Base-by-base conservation (phyloP, 2,888 invertebrate genomes). In the Parnassius mnemosyne region DNA sequence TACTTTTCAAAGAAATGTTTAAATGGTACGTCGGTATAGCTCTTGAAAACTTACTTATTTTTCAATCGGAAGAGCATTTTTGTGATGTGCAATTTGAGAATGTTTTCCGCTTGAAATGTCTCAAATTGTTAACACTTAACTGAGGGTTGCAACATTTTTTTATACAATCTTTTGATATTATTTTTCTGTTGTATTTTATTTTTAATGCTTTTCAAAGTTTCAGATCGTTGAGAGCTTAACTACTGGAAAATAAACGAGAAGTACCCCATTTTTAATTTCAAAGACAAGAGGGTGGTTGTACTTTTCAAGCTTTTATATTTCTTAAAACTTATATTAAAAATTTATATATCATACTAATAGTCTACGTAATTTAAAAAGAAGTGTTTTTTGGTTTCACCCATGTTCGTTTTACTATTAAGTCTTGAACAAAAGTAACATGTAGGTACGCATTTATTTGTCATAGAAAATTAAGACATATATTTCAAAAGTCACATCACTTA, bases 71-170 rank as follows among this genome's bases (percentile, higher is more conserved):
- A 87, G 83, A 79, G 71, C 69, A 80, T 74, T 77, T 78, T 75
- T 79, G 74, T 71, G 76, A 80, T 83, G 80, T 87, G 90, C 89
- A 90, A 90, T 89, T 88, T 87, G 89, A 90, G 89, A 87, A 80
- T 81, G 79, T 85, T 87, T 89, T 90, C 90, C 90, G 89, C 89
- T 83, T 82, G 87, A 86, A 81, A 78, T 81, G 72, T 72, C 68
- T 73, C 79, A 80, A 89, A 90, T 84, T 83, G 84, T 79, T 77
- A 77, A 81, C 78, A 83, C 80, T 82, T 78, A 79, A 76, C 72
- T 49, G 67, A 58, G 58, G 66, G 80, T 77, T 79, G 81, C 77
- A 75, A 77, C 75, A 72, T 77, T 87, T 84, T 59, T 86, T 87
- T 85, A 84, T 73, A 61, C 66, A 66, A 79, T 81, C 81, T 80